Evolutionary conservation across 2,888 invertebrate genomes (phyloP), one percentile per base, ranked within the genome.

Genomic region (Dorcus parallelipipedus): DNA sequence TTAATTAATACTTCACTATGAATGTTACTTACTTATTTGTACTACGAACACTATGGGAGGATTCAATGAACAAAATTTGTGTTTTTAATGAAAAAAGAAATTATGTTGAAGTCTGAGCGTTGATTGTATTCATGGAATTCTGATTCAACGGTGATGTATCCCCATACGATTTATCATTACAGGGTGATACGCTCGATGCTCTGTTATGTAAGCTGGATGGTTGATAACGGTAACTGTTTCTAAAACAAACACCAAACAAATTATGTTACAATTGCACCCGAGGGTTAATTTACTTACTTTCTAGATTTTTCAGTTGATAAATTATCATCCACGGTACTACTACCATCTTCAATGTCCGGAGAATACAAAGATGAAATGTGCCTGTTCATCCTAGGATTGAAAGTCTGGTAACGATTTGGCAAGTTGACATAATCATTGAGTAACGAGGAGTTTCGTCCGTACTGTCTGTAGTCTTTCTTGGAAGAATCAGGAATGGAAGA

Each of bases 391-490:
- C 72, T 73, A 23, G 75, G 72, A 66, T 70, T 75, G 60, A 76
- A 78, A 6, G 78, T 76, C 61, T 78, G 76, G 63, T 77, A 78
- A 26, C 74, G 73, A 60, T 75, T 72, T 8, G 76, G 76, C 45
- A 76, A 69, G 62, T 77, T 76, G 17, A 76, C 76, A 56, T 76
- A 76, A 64, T 77, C 75, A 59, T 74, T 77, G 52, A 74, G 59
- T 41, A 71, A 65, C 20, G 76, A 73, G 59, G 74, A 72, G 65
- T 71, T 75, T 57, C 75, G 70, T 33, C 60, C 61, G 55, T 76
- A 75, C 2, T 70, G 67, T 58, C 69, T 71, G 53, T 72, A 73
- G 20, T 70, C 54, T 33, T 56, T 58, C 59, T 63, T 51, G 14
- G 52, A 43, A 41, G 69, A 65, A 59, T 71, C 71, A 17, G 69